Conservation (phyloP, 2,888 invertebrate genomes). For the Epinotia demarniana region DNA sequence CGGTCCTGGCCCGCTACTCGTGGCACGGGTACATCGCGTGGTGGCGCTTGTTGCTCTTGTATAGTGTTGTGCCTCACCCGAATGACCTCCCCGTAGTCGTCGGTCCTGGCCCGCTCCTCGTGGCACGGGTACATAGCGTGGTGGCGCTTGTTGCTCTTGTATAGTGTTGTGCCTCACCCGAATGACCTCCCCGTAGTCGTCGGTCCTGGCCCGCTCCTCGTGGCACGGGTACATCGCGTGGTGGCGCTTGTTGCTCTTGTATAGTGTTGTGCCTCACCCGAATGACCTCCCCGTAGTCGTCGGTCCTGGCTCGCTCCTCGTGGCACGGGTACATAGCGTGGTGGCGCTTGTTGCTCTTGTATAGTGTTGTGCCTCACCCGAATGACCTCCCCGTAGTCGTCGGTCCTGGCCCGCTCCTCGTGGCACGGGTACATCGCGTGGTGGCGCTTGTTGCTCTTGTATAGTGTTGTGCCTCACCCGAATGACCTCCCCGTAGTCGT, state of each 20-base stretch:
- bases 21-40: conserved; percentile 6
- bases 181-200: background rate
- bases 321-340: conserved; percentile 77
- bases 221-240: conserved; percentile 3
- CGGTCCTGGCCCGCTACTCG: background rate
- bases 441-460: conserved; percentile 91
- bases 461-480: conserved; percentile 61
- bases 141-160: background rate
- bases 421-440: conserved; percentile 98
- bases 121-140: conserved; percentile 7
- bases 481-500: background rate
- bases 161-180: background rate
- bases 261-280: background rate
- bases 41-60: background rate
- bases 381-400: background rate
- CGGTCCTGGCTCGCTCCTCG: conserved; percentile 94
- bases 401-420: conserved; percentile 93
- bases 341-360: background rate
- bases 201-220: background rate
- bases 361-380: background rate
- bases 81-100: background rate
- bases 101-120: background rate
- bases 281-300: background rate
- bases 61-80: background rate
- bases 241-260: conserved; percentile 3